A percentile compares a stretch with the other conserved stretches of the same genome.
phyloP scores from a whole-genome alignment of 1,140 invertebrate genomes.

The Microplitis mediator region DNA sequence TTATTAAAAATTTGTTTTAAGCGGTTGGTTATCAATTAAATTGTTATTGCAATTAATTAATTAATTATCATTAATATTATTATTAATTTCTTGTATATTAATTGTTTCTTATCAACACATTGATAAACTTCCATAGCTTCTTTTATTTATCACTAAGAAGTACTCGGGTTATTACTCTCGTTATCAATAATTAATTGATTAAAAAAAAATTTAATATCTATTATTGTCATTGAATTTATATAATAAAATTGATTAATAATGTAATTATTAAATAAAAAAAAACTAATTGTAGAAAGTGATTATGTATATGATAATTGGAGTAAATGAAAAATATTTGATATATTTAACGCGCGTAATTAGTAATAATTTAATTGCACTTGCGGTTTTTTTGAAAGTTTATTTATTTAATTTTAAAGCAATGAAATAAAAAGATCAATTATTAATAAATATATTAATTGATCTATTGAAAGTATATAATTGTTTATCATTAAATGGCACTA shows the following conservation, averaged over 20 bases:
- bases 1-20: neutral
- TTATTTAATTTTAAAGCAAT: neutral
- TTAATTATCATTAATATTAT: neutral
- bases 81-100: conserved; percentile 1
- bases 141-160: neutral
- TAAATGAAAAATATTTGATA: too few relatives aligned
- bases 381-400: too few relatives aligned
- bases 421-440: neutral
- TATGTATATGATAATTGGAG: too few relatives aligned
- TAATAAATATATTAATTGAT: neutral
- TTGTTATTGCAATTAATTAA: neutral
- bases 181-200: conserved; percentile 5
- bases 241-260: neutral
- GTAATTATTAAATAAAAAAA: neutral
- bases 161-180: neutral
- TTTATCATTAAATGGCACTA: neutral
- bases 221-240: neutral
- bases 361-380: too few relatives aligned
- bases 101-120: neutral
- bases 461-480: neutral
- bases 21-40: neutral
- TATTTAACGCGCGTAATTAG: too few relatives aligned
- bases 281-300: neutral
- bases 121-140: conserved; percentile 1
- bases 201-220: neutral